phyloP scores from a whole-genome alignment of 1,140 invertebrate species.

The Drosophila watanabei region DNA sequence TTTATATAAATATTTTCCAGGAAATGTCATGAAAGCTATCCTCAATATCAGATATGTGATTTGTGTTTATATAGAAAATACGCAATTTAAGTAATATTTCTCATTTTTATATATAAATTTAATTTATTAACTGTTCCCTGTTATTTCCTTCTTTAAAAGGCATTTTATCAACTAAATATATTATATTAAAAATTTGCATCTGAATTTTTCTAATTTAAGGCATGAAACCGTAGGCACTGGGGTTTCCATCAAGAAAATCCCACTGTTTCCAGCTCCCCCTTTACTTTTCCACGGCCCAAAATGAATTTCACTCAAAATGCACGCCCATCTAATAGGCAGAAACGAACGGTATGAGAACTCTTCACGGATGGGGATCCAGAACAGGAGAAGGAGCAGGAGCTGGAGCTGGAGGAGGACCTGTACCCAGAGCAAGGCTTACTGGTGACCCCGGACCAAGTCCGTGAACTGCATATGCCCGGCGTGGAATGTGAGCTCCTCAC shows the following conservation, averaged over 20 bases:
- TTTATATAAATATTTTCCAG: too few relatives aligned
- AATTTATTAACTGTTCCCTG: too few relatives aligned
- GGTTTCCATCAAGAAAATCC: neutral
- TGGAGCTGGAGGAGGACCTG: constrained; percentile 1
- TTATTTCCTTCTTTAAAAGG: too few relatives aligned
- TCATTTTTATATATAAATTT: too few relatives aligned
- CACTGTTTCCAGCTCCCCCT: constrained; percentile 20
- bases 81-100: too few relatives aligned
- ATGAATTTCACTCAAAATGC: constrained; percentile 36
- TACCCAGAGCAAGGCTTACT: constrained; percentile 2
- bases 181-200: neutral
- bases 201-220: neutral
- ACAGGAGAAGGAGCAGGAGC: neutral
- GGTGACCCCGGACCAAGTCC: constrained; percentile 21
- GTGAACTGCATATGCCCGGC: constrained; percentile 13
- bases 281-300: constrained; percentile 7
- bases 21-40: too few relatives aligned
- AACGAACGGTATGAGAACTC: constrained; percentile 33
- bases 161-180: too few relatives aligned
- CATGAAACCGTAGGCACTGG: neutral
- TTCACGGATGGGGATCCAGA: constrained; percentile 5
- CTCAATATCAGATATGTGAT: too few relatives aligned
- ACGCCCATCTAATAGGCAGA: constrained; percentile 61
- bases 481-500: constrained; percentile 37
- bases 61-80: too few relatives aligned